These are phyloP conservation scores for Megathymus violae DNA, from an alignment of 1,140 invertebrate species.

Conservation along the genomic window DNA sequence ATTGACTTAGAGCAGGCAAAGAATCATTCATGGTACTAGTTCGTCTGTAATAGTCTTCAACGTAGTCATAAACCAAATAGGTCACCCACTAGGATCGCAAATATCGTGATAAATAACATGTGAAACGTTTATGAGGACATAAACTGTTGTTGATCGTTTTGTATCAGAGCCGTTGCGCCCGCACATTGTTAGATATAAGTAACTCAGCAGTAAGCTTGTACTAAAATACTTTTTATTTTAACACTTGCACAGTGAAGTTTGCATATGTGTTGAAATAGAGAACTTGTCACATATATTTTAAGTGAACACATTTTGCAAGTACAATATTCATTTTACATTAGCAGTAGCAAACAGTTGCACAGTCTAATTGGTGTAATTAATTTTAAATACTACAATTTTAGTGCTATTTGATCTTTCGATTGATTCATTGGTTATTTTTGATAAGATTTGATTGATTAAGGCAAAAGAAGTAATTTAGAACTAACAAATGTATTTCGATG, in stretches of 20 bases:
- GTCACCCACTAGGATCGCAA: conserved; percentile 43
- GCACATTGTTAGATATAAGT: conserved; percentile 9
- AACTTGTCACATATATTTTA: too few relatives aligned
- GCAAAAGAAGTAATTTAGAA: too few relatives aligned
- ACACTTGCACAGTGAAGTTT: not conserved
- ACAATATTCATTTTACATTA: too few relatives aligned
- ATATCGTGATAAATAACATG: conserved; percentile 54
- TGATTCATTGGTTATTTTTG: too few relatives aligned
- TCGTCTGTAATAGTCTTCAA: not conserved
- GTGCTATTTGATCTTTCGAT: too few relatives aligned
- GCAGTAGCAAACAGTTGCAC: too few relatives aligned
- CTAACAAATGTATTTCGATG: too few relatives aligned
- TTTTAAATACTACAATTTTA: too few relatives aligned
- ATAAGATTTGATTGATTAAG: too few relatives aligned
- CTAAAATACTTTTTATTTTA: not conserved
- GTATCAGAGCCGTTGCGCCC: conserved; percentile 40
- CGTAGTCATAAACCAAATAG: conserved; percentile 22
- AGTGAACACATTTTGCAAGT: too few relatives aligned
- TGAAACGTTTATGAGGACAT: conserved; percentile 61
- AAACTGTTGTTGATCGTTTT: conserved; percentile 57
- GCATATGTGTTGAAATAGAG: too few relatives aligned
- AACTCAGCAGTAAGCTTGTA: not conserved
- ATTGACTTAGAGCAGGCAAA: not conserved
- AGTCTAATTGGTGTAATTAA: too few relatives aligned
- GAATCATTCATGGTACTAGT: not conserved